These are phyloP conservation scores for Psephotus haematonotus DNA, from an alignment of 2,113 vertebrate species.

Conservation along the genomic window DNA sequence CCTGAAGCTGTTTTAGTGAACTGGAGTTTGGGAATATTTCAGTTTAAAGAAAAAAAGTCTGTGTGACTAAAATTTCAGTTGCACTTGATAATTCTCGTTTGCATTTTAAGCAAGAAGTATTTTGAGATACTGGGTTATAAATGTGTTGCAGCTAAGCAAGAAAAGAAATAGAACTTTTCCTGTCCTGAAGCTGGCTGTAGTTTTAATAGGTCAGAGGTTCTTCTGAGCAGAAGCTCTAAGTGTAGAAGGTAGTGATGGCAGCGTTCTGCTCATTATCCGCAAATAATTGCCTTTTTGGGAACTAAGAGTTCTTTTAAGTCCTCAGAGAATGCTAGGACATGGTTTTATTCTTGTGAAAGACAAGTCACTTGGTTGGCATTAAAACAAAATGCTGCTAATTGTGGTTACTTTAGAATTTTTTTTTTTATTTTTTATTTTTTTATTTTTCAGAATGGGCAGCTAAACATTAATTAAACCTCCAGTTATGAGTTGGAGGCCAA, in stretches of 20 bases:
- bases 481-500: not conserved
- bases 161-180: not conserved
- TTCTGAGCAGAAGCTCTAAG: not conserved
- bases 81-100: not conserved
- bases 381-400: not conserved
- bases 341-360: not conserved
- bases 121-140: not conserved
- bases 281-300: not conserved
- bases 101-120: not conserved
- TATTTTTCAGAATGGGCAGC: not conserved
- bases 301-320: not conserved
- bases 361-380: not conserved
- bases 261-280: not conserved
- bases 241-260: not conserved
- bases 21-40: not conserved
- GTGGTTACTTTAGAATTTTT: not conserved
- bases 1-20: not conserved
- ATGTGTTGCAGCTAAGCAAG: not conserved
- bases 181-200: not conserved
- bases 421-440: not conserved
- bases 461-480: not conserved
- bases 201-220: not conserved
- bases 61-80: not conserved
- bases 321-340: not conserved
- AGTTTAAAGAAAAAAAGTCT: not conserved